Conservation (phyloP, 2,797 vertebrate species). For the Myotis myotis region DNA sequence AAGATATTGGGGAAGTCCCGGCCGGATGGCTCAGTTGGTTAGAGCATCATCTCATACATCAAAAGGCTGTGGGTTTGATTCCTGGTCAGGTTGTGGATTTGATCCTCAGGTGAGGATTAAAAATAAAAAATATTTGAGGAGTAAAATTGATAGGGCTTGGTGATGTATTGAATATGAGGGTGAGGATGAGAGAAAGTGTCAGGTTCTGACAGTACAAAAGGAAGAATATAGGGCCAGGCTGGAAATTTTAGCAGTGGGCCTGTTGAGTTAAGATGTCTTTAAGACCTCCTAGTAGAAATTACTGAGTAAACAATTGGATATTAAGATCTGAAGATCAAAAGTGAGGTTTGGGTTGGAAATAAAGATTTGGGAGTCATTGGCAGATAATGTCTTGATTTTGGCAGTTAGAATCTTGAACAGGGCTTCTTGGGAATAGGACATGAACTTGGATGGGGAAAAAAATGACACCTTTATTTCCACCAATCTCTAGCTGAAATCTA, state of each 20-base stretch:
- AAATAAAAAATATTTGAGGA: background rate
- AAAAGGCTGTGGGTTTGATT: background rate
- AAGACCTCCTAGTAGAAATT: background rate
- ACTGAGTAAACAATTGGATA: background rate
- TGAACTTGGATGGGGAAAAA: background rate
- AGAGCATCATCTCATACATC: too few relatives aligned
- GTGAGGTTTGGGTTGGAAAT: background rate
- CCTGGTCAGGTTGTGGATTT: background rate
- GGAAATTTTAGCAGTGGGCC: background rate
- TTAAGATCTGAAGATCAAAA: slow-evolving; percentile 1
- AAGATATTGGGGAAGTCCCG: background rate
- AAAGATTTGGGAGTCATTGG: background rate
- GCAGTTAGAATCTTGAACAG: background rate
- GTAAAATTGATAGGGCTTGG: background rate
- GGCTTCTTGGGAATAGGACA: background rate
- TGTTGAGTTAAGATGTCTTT: background rate
- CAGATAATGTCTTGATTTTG: background rate
- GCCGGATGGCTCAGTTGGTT: too few relatives aligned
- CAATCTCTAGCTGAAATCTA: background rate
- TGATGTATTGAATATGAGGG: background rate
- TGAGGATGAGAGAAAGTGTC: background rate
- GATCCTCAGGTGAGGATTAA: background rate
- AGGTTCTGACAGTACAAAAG: background rate
- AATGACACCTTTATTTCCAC: background rate
- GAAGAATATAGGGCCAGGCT: too few relatives aligned